Base-by-base conservation (phyloP, 1,140 invertebrate genomes). In the Samia ricini region DNA sequence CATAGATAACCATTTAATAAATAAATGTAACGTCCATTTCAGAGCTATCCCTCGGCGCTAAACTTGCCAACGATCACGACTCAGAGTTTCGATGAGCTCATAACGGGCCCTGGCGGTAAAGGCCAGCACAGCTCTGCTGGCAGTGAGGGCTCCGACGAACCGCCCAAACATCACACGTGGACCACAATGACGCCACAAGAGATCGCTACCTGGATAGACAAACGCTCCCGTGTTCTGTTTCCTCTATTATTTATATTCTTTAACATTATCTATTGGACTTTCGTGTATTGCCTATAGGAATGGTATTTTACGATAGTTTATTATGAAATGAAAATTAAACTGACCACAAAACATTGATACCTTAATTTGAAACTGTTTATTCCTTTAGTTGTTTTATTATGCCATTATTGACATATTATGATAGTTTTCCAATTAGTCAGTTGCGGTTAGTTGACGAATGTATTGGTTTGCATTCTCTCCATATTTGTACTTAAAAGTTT, bases 191-290 rank as follows among this genome's bases (percentile, higher is more conserved):
- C 95, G 1, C 95, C 96, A 0, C 95, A 97, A 71, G 95, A 97
- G 82, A 96, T 96, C 42, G 95, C 96, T 58, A 95, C 95, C 49
- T 96, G 95, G 95, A 96, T 97, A 50, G 96, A 97, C 85, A 94
- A 92, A 71, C 92, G 95, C 8, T 95, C 95, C 22, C 92, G 96
- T 26, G 89, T 96, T 18, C 83, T 95, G 2, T 97, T 97, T 79
- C 96, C 96, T 0, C 74, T 94, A 1, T 86, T 94, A 1, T 97
- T 97, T 79, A 71, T 97, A 0, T 91, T 96, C 50, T 97, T 97
- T 76, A 97, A 97, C 76, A 89, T 95, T 52, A 91, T 97, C 51
- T 97, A 97, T 72, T 97, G 96, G 96, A 94, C 94, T 23, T 96
- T 96, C 76, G 95, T 96, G 54, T 94, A 92, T 63, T 91, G 85